Evolutionary conservation across 2,888 invertebrate species (phyloP), one percentile per base, ranked within the genome.

Genomic region (Drosophila kanekoi): DNA sequence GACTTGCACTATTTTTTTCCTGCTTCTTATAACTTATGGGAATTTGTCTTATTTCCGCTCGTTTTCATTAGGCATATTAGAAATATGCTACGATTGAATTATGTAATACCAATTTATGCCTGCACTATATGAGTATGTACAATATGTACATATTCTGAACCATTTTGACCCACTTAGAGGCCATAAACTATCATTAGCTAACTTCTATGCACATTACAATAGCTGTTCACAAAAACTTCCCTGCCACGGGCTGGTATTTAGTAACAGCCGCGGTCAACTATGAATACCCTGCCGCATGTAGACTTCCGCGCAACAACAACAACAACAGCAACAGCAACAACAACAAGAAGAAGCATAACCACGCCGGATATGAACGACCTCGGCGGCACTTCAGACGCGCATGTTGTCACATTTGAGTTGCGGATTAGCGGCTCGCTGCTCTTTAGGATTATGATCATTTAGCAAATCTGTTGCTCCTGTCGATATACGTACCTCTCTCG

Each of bases 401-500:
- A 91, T 91, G 92, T 85, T 89, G 83, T 51, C 81, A 86, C 91
- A 91, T 91, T 90, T 87, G 85, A 85, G 82, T 89, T 86, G 89
- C 87, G 92, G 91, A 92, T 91, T 91, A 91, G 89, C 85, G 86
- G 75, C 64, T 77, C 74, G 77, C 71, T 77, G 79, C 82, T 86
- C 78, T 88, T 81, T 82, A 66, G 89, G 92, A 91, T 91, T 89
- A 91, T 84, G 88, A 86, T 88, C 91, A 90, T 91, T 92, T 79
- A 89, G 91, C 83, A 91, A 91, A 92, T 91, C 91, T 91, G 91
- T 91, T 91, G 91, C 92, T 91, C 90, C 85, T 86, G 84, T 72
- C 40, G 53, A 51, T 54, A 18, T 74, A 69, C 61, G 2, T 40
- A 40, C 16, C 40, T 40, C 73, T 54, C 69, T 64, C 77, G 65